A percentile compares a stretch with the other conserved stretches of the same genome.
These are phyloP conservation scores for Ammospiza nelsoni DNA, from an alignment of 2,113 vertebrate genomes.

Conservation along the genomic window DNA sequence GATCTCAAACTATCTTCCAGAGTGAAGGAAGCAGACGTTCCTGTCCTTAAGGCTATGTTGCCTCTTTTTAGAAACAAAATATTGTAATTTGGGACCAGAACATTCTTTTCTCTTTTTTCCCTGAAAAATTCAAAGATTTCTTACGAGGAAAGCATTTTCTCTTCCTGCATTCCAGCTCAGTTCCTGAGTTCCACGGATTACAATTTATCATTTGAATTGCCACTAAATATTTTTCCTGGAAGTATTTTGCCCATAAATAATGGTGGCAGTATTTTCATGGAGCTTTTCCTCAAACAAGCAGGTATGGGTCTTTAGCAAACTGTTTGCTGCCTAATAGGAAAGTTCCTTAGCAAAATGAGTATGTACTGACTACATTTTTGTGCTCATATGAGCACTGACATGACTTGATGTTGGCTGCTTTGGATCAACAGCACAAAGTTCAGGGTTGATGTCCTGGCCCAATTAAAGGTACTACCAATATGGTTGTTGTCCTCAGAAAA, in stretches of 20 bases:
- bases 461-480: background rate
- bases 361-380: background rate
- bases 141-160: background rate
- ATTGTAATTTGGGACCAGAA: background rate
- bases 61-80: background rate
- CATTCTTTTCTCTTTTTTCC: background rate
- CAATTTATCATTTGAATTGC: background rate
- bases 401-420: background rate
- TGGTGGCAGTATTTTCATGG: background rate
- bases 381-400: background rate
- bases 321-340: too few relatives aligned
- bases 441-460: background rate
- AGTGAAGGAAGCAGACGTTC: background rate
- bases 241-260: background rate
- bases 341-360: background rate
- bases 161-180: background rate
- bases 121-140: background rate
- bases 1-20: background rate
- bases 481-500: background rate
- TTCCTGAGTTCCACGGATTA: background rate
- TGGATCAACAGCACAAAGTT: conserved; percentile 2
- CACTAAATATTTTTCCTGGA: background rate
- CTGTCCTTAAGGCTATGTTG: background rate
- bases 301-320: too few relatives aligned
- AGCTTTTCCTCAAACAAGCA: background rate